Evolutionary conservation across 2,113 vertebrate species (phyloP), one percentile per base, ranked within the genome.

Genomic region (Hassar affinis): DNA sequence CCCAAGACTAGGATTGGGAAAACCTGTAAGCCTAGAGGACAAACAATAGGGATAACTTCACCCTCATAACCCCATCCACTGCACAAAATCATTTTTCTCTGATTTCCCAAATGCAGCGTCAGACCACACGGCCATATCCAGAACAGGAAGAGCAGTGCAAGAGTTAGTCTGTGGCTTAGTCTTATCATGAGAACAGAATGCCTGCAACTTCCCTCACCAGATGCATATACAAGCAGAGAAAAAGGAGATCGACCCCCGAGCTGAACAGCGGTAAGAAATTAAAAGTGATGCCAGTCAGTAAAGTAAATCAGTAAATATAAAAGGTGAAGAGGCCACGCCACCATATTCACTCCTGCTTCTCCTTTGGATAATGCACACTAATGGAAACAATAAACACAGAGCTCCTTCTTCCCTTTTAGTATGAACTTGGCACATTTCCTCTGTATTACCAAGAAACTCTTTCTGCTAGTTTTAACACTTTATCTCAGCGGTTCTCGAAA

Each of bases 61-160:
- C 22, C 35, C 59, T 59, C 20, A 14, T 33, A 49, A 79, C n/a
- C 22, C 15, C 56, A 77, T 87, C 69, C 72, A 80, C 54, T 30
- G 2, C n/a, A 77, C n/a, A 80, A 85, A 86, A 80, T 74, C 59
- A 71, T 45, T 86, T 42, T 88, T 90, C 86, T 86, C 87, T 85
- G 83, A 87, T 88, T 85, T 84, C 86, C 87, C 78, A 86, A 85
- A 85, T 80, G 59, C 82, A 87, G 85, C 85, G 82, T 87, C 82
- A 81, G 84, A 91, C 90, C 85, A 82, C 79, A 27, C 59, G 79
- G 80, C 27, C 52, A 78, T 25, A 84, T 75, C 74, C 77, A 84
- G 77, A 87, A 90, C 85, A 91, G 91, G 90, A 93, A 92, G 86
- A 86, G 75, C 78, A 85, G 78, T 83, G 54, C 81, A 84, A 90